phyloP scores from a whole-genome alignment of 2,797 vertebrate genomes.

The Myotis vivesi region DNA sequence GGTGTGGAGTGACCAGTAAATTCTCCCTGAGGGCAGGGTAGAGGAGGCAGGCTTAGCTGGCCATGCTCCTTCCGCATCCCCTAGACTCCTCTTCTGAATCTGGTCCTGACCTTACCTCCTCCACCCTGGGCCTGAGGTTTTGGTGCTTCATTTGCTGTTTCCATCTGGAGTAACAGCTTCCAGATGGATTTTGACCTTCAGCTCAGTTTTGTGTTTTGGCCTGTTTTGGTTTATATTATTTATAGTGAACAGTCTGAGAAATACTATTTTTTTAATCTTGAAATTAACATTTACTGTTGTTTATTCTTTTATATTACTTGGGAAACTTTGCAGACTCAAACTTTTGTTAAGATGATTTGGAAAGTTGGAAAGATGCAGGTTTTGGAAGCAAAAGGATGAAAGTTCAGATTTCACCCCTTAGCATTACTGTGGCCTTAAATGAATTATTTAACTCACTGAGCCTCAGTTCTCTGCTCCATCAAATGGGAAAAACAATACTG shows the following conservation, averaged over 20 bases:
- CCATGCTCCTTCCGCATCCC: too few relatives aligned
- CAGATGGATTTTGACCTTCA: constrained; percentile 4
- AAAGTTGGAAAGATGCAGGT: background rate
- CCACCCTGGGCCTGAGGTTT: background rate
- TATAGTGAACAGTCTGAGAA: constrained; percentile 18
- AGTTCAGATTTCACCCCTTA: background rate
- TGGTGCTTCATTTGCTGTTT: background rate
- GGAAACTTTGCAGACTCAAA: background rate
- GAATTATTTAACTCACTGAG: background rate
- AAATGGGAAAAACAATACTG: background rate
- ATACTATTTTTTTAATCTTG: background rate
- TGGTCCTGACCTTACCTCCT: background rate
- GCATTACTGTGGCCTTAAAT: background rate
- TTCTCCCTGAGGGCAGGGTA: background rate
- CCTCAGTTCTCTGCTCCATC: background rate
- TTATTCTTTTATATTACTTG: constrained; percentile 3
- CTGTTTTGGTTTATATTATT: constrained; percentile 40
- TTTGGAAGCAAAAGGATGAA: background rate
- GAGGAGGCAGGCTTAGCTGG: background rate
- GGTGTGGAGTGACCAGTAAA: background rate
- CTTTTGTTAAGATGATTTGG: background rate
- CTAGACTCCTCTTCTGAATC: background rate
- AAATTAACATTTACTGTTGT: constrained; percentile 10
- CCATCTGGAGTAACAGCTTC: background rate
- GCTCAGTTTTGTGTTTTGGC: constrained; percentile 8